Evolutionary conservation across 2,113 vertebrate genomes (phyloP).

Genomic region (Gymnarchus niloticus): DNA sequence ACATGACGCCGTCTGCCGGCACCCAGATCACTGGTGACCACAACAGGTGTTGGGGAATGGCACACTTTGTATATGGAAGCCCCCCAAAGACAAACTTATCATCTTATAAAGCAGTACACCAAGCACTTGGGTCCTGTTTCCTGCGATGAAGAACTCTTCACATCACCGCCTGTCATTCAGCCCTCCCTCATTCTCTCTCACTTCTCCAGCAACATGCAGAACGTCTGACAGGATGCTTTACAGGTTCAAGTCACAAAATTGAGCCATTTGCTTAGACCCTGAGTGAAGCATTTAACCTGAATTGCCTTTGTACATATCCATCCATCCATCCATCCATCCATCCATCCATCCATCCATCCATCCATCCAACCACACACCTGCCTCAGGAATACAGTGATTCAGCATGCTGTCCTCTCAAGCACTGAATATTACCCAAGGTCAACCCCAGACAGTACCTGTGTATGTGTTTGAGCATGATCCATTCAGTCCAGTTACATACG

Average conservation of each 20-base stretch:
- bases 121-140: neutral
- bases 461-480: neutral
- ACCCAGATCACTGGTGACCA: neutral
- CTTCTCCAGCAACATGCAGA: too few species aligned
- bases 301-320: neutral
- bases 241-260: neutral
- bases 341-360: neutral
- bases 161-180: too few species aligned
- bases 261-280: neutral
- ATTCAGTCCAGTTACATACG: neutral
- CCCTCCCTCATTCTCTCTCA: neutral
- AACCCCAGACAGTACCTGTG: neutral
- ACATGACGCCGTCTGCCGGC: neutral
- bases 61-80: neutral
- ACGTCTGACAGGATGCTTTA: neutral
- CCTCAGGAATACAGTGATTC: neutral
- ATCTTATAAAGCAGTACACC: neutral
- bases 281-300: neutral
- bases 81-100: slow-evolving; percentile 9
- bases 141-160: neutral
- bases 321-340: neutral
- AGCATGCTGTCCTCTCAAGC: neutral
- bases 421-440: too few species aligned
- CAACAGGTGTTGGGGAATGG: neutral
- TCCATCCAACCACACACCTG: neutral